Conservation (phyloP, 2,797 vertebrate genomes). For the Ceryle rudis region DNA sequence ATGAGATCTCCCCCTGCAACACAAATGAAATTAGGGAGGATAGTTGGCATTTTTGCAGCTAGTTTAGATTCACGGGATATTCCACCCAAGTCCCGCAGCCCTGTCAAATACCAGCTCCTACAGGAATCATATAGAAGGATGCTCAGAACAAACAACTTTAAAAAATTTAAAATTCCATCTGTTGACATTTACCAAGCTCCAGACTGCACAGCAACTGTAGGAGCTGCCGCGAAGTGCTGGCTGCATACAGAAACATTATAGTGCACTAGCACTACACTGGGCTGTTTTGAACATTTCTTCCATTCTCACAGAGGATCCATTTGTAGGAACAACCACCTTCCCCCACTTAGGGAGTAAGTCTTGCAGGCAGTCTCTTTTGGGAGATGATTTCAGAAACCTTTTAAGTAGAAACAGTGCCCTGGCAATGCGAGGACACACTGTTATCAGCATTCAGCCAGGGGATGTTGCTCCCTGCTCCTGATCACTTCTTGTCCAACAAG, state of each 20-base stretch:
- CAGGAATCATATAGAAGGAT: slow-evolving; percentile 29
- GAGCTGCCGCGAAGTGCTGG: slow-evolving; percentile 5
- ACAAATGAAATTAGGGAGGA: slow-evolving; percentile 13
- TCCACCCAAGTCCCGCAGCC: not conserved
- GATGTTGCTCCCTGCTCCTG: not conserved
- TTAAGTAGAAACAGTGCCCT: not conserved
- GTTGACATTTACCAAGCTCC: slow-evolving; percentile 42
- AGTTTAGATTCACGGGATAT: slow-evolving; percentile 35
- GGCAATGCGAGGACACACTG: not conserved
- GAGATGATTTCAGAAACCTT: not conserved
- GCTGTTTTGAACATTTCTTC: not conserved
- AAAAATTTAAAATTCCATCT: slow-evolving; percentile 44
- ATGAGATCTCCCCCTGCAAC: not conserved
- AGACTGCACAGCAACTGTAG: slow-evolving; percentile 1
- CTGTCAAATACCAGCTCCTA: slow-evolving; percentile 56
- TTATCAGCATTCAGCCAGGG: not conserved
- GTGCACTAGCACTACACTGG: not conserved
- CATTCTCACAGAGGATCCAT: not conserved
- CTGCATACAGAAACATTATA: slow-evolving; percentile 22
- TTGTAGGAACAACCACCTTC: not conserved
- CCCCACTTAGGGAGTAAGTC: not conserved
- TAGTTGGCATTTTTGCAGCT: not conserved
- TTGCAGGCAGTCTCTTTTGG: not conserved
- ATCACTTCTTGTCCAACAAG: not conserved
- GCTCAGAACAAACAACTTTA: slow-evolving; percentile 20